Base-by-base conservation (phyloP, 2,888 invertebrate species). In the Caenorhabditis drosophilae region DNA sequence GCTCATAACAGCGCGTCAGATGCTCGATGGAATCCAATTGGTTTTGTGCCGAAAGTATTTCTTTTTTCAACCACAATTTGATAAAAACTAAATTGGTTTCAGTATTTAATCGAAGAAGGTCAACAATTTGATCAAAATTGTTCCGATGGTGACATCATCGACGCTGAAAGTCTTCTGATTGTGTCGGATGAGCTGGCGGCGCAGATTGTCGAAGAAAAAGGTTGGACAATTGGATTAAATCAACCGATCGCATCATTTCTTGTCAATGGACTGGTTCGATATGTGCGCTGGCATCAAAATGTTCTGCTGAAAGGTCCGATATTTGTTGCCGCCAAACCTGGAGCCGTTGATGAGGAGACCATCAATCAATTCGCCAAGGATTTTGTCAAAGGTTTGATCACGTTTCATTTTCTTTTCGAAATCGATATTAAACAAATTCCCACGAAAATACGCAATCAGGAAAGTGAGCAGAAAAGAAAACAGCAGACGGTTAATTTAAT, bases 1-100 rank as follows among this genome's bases (percentile, higher is more conserved):
- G 51, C 56, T 1, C 47, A 49, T 20, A 56, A 61, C 15, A 51
- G 42, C 12, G 41, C 70, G 0, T 45, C 47, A 0, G 62, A 69
- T 46, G 70, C 62, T 0, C 38, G 57, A 22, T 76, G 74, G 74
- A 57, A 59, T 47, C 76, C 76, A 9, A 68, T 68, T 18, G 73
- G 73, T 53, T 76, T 71, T 45, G 70, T 76, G 25, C 76, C 76
- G n/a, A 68, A 67, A 45, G 75, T 75, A 16, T n/a, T 54, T 47
- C 26, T 23, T 46, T 44, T 35, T 44, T 31, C n/a, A 31, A 31
- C 7, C 4, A 31, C 22, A 7, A 2, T 40, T 40, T 40, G n/a
- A n/a, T n/a, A 40, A 16, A 18, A 40, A 18, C 15, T 40, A 18
- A 44, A 26, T 1, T 22, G 16, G 38, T 64, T 71, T 15, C 57